Evolutionary conservation across 2,888 invertebrate species (phyloP), one percentile per base, ranked within the genome.

Genomic region (Ferrisia virgata): DNA sequence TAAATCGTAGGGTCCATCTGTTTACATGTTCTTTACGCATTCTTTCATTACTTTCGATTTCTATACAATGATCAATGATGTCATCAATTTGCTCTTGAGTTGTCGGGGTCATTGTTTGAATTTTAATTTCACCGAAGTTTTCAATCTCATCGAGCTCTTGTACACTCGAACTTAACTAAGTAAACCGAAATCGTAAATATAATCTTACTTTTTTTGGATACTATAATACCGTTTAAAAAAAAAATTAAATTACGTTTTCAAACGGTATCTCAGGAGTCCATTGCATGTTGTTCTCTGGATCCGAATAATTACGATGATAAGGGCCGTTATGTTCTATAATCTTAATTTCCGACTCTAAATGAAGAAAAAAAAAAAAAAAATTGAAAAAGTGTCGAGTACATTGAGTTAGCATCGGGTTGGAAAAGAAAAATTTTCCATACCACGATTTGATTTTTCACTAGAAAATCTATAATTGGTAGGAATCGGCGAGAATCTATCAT

Each of bases 241-340:
- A 13, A 15, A 5, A 5, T 25, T 79, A 22, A 87, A 90, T 89
- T 90, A 96, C 96, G 89, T 96, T 95, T 90, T 94, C 94, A 88
- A 96, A 96, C 0, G 96, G 96, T 88, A 96, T 95, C 90, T 96
- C 96, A 0, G 96, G 96, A 28, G 93, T 95, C 96, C 96, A 96
- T 87, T 95, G 95, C 0, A 84, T 28, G 79, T 47, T 84, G 13
- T 43, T 78, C 31, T 84, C 84, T 4, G 40, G 43, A 36, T 84
- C 84, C 11, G 84, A 58, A 82, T 53, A 39, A 22, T 82, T 53
- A 36, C 81, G 64, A 25, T 22, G 31, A 11, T 22, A 64, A 8
- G 81, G 36, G 15, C 64, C 81, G 39, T 82, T 58, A 25, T 58
- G 53, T 25, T 82, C 81, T 15, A 39, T 18, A 36, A 39, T 82